These are phyloP conservation scores for Drosophila murphyi DNA, from an alignment of 1,140 invertebrate species.

Conservation along the genomic window DNA sequence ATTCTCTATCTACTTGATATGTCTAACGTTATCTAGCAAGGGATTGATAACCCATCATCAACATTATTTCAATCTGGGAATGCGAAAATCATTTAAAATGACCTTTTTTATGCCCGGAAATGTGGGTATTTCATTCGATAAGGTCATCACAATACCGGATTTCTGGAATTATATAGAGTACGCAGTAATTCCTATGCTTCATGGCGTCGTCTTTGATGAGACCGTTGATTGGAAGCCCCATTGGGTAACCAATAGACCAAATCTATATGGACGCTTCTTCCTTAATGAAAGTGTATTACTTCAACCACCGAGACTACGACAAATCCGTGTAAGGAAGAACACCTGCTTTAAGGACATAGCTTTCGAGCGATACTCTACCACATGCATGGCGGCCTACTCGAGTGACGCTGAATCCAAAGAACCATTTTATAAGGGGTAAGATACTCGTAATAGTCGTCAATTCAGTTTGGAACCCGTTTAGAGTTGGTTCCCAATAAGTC, in stretches of 20 bases:
- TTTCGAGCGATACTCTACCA: slow-evolving; percentile 31
- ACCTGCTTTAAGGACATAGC: slow-evolving; percentile 22
- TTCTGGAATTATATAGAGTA: slow-evolving; percentile 23
- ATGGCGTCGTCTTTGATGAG: background rate
- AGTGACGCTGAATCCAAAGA: slow-evolving; percentile 14
- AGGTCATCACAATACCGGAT: background rate
- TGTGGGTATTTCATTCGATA: background rate
- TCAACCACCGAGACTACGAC: slow-evolving; percentile 43
- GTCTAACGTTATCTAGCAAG: background rate
- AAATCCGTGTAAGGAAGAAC: slow-evolving; percentile 38
- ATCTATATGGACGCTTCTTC: slow-evolving; percentile 6
- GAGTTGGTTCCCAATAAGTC: no score
- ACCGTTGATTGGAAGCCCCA: background rate
- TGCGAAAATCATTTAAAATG: background rate
- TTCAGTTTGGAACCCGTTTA: no score
- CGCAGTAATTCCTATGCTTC: background rate
- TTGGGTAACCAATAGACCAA: background rate
- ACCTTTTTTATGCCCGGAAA: background rate
- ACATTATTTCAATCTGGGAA: background rate
- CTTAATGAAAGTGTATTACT: slow-evolving; percentile 46
- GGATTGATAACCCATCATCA: background rate
- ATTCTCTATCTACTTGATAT: background rate
- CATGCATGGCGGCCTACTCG: slow-evolving; percentile 35
- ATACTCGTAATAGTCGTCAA: background rate
- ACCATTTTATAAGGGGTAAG: slow-evolving; percentile 14